Percentiles rank a stretch among this genome's conserved stretches.
These are phyloP conservation scores for Dendroctonus valens DNA, from an alignment of 1,140 invertebrate species.

Conservation along the genomic window DNA sequence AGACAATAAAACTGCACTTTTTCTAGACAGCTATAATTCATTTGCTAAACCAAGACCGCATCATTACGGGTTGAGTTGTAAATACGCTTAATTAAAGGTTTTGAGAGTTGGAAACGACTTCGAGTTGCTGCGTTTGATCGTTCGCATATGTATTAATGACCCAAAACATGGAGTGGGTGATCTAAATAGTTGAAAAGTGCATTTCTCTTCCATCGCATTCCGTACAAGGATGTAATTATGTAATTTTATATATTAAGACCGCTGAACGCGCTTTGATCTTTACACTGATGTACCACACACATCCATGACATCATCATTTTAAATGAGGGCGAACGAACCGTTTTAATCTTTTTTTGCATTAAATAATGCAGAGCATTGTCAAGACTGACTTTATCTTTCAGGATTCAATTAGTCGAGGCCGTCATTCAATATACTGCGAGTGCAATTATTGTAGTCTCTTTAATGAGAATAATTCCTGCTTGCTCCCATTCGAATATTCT, in stretches of 20 bases:
- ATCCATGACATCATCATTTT: slow-evolving; percentile 12
- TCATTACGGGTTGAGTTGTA: too few relatives aligned
- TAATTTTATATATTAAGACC: slow-evolving; percentile 17
- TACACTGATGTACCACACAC: neutral
- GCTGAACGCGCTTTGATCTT: slow-evolving; percentile 10
- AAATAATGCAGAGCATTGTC: neutral
- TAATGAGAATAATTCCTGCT: too few relatives aligned
- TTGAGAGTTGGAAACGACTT: too few relatives aligned
- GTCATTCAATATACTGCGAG: too few relatives aligned
- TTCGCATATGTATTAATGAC: slow-evolving; percentile 18
- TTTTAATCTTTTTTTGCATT: slow-evolving; percentile 3
- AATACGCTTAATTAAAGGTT: too few relatives aligned
- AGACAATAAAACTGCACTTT: too few relatives aligned
- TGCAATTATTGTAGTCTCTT: too few relatives aligned
- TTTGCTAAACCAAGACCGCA: too few relatives aligned
- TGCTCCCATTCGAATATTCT: neutral
- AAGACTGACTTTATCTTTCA: neutral
- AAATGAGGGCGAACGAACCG: neutral
- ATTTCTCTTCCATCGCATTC: slow-evolving; percentile 19
- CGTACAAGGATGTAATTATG: slow-evolving; percentile 28
- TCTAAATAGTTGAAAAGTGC: slow-evolving; percentile 18
- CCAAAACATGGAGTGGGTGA: slow-evolving; percentile 13
- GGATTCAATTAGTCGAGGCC: too few relatives aligned
- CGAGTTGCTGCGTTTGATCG: neutral
- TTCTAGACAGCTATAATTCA: too few relatives aligned